Base-by-base conservation (phyloP, 2,797 vertebrate species). In the Sylvia borin region DNA sequence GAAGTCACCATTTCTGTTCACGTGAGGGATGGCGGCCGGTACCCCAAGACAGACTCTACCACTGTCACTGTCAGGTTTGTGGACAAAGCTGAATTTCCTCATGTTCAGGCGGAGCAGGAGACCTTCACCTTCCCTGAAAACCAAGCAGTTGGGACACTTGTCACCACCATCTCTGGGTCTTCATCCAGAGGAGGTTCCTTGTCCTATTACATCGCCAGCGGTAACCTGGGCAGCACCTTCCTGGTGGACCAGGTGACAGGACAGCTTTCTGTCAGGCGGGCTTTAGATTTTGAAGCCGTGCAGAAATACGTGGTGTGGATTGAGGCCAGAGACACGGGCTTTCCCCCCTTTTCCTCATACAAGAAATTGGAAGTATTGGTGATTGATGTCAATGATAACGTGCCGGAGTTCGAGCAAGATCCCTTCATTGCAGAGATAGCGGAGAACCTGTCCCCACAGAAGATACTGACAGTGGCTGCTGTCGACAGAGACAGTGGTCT, bases 321-420 rank as follows among this genome's bases (percentile, higher is more conserved):
- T 10, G 99, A 99, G 93, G 99, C 99, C 77, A 98, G 99, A 89
- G 99, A 99, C 90, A 99, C 96, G 5, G 99, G 99, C 27, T 99
- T 99, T 73, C 99, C 99, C 31, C 99, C 99, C 3, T 99, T 99
- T 93, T 99, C 99, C 18, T 98, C 99, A 0, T 99, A 99, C 64
- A 98, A 99, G 85, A 99, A 98, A 96, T 81, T 99, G 68, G 99
- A 99, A 96, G 95, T 99, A 38, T 98, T 97, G 0, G 98, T 99
- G 45, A 68, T 99, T 70, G 99, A 99, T 1, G 98, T 99, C 85
- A 99, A 99, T 4, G 99, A 99, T 90, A 99, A 99, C 2, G 95
- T 98, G 13, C 99, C 99, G 0, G 89, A 98, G 83, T 99, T 99
- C 93, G 98, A 98, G 75, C 98, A 97, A 94, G 99, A 99, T 91